A percentile compares a stretch with the other conserved stretches of the same genome.
Conservation (phyloP, 2,888 invertebrate genomes). For the Notocelia uddmanniana region DNA sequence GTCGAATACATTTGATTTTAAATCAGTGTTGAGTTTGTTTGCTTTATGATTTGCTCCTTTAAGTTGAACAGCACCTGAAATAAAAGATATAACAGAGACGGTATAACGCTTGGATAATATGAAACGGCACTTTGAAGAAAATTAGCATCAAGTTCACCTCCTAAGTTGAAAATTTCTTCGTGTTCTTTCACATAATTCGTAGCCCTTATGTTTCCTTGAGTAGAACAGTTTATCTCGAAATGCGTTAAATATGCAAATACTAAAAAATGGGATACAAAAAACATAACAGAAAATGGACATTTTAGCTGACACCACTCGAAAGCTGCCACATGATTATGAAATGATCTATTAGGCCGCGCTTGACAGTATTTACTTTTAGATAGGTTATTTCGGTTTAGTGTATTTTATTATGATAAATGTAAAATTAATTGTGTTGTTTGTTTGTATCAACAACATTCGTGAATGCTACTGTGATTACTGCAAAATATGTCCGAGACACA, state of each 20-base stretch:
- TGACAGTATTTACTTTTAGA: slow-evolving; percentile 54
- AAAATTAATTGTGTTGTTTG: slow-evolving; percentile 69
- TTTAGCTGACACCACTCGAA: slow-evolving; percentile 56
- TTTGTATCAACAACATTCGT: slow-evolving; percentile 55
- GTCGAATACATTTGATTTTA: slow-evolving; percentile 68
- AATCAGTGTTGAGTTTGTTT: slow-evolving; percentile 52
- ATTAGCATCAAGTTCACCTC: slow-evolving; percentile 52
- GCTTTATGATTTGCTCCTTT: slow-evolving; percentile 47
- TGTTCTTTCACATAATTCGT: slow-evolving; percentile 47
- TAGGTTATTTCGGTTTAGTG: slow-evolving; percentile 48
- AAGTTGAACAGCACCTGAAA: slow-evolving; percentile 55
- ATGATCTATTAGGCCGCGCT: slow-evolving; percentile 59
- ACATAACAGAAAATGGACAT: slow-evolving; percentile 75
- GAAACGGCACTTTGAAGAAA: slow-evolving; percentile 16
- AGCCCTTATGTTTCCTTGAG: slow-evolving; percentile 49
- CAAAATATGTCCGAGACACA: slow-evolving; percentile 70
- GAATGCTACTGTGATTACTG: slow-evolving; percentile 61
- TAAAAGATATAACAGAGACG: slow-evolving; percentile 1
- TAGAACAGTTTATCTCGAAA: slow-evolving; percentile 55
- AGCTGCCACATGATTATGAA: slow-evolving; percentile 31
- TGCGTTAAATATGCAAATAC: slow-evolving; percentile 59
- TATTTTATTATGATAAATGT: slow-evolving; percentile 68
- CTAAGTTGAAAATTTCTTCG: slow-evolving; percentile 47
- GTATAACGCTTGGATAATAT: slow-evolving; percentile 10
- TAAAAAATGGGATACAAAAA: slow-evolving; percentile 71